Evolutionary conservation across 2,797 vertebrate genomes (phyloP).

Genomic region (Discoglossus pictus): DNA sequence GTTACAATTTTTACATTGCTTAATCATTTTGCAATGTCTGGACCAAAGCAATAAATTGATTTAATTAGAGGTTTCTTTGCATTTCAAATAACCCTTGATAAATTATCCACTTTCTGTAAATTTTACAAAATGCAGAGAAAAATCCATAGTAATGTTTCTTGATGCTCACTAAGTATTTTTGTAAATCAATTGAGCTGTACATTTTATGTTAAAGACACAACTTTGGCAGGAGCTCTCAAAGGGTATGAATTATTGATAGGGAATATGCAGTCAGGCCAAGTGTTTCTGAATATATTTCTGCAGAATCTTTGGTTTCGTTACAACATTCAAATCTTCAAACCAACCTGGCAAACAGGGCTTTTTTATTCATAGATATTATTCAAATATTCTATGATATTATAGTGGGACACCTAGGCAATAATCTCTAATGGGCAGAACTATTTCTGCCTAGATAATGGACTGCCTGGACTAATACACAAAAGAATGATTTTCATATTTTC

Average conservation of each 20-base stretch:
- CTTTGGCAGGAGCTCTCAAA: slow-evolving; percentile 38
- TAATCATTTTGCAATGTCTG: background rate
- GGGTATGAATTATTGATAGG: slow-evolving; percentile 47
- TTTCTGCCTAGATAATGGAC: slow-evolving; percentile 40
- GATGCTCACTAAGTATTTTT: slow-evolving; percentile 45
- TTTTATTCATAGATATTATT: slow-evolving; percentile 28
- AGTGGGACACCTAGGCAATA: slow-evolving; percentile 28
- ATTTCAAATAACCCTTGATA: slow-evolving; percentile 24
- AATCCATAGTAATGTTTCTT: slow-evolving; percentile 37
- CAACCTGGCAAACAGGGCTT: slow-evolving; percentile 14
- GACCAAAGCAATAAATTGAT: slow-evolving; percentile 7
- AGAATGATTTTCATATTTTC: slow-evolving; percentile 27
- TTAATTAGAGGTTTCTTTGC: slow-evolving; percentile 18
- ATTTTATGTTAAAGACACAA: slow-evolving; percentile 46
- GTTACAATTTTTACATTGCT: no score
- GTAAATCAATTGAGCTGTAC: slow-evolving; percentile 44
- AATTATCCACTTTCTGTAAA: slow-evolving; percentile 16
- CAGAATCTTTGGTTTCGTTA: slow-evolving; percentile 37
- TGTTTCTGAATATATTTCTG: slow-evolving; percentile 38
- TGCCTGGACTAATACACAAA: slow-evolving; percentile 38
- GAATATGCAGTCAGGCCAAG: slow-evolving; percentile 35
- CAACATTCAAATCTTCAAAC: slow-evolving; percentile 33
- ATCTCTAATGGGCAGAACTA: slow-evolving; percentile 26
- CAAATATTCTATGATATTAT: slow-evolving; percentile 27
- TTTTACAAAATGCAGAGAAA: slow-evolving; percentile 23